Evolutionary conservation across 2,113 vertebrate genomes (phyloP).

Genomic region (Channa argus): DNA sequence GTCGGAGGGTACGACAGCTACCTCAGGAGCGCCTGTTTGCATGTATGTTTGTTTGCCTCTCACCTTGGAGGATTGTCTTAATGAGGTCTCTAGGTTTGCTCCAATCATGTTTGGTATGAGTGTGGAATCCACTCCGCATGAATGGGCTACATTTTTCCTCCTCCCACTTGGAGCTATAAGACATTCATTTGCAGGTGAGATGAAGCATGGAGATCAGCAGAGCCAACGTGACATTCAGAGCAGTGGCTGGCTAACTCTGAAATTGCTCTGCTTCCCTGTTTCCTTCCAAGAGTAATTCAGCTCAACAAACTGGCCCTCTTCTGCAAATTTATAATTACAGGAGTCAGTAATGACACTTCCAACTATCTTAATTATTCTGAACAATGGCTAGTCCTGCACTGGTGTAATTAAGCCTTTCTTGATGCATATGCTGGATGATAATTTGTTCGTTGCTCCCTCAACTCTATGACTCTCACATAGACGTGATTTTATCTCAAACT

Average conservation of each 20-base stretch:
- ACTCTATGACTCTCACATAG: conserved; percentile 7
- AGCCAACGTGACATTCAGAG: conserved; percentile 46
- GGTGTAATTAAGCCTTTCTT: conserved; percentile 61
- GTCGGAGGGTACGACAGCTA: neutral
- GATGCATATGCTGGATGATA: conserved; percentile 32
- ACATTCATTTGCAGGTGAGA: conserved; percentile 54
- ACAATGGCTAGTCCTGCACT: conserved; percentile 44
- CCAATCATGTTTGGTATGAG: conserved; percentile 16
- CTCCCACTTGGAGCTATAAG: neutral
- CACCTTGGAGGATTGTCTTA: conserved; percentile 30
- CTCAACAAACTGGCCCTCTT: conserved; percentile 39
- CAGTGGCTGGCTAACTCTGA: conserved; percentile 44
- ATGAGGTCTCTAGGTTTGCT: conserved; percentile 21
- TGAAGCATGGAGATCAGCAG: conserved; percentile 54
- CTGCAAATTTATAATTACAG: conserved; percentile 52
- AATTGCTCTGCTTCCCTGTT: conserved; percentile 39
- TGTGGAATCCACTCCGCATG: conserved; percentile 1
- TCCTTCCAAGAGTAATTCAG: conserved; percentile 14
- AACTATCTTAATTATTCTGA: conserved; percentile 65
- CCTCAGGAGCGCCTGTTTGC: neutral
- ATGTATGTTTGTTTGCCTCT: conserved; percentile 9
- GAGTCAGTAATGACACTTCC: conserved; percentile 55
- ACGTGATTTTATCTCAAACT: conserved; percentile 17
- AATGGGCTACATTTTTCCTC: neutral
- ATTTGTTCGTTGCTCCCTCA: conserved; percentile 43